Evolutionary conservation across 2,888 invertebrate species (phyloP), one percentile per base, ranked within the genome.

Genomic region (Ferrisia virgata): DNA sequence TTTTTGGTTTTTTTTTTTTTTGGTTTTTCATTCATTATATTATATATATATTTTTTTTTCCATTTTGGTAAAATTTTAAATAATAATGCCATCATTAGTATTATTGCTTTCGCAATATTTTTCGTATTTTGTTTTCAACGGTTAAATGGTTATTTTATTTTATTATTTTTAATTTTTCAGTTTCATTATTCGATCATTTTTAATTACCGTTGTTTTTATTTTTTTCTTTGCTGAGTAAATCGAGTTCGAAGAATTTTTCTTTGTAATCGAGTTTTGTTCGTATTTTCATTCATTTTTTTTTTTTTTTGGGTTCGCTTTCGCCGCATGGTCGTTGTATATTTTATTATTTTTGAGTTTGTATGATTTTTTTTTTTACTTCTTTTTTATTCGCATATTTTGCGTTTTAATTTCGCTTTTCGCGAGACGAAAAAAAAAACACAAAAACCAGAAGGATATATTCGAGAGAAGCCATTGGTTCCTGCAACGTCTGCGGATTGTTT

Each of bases 51-150:
- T 58, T 64, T 36, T 39, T 82, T 31, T 36, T 53, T 3, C 9
- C 18, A 25, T 53, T 43, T 40, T 80, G 1, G 15, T 43, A 31
- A 22, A 58, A 39, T 39, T n/a, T n/a, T 82, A 25, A 39, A 39
- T 13, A 15, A 64, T 39, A 39, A 64, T 36, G 64, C 36, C 39
- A 9, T 82, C 22, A 39, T 82, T 78, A 39, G 53, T 64, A 28
- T 82, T 43, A 25, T 58, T 82, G 53, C 33, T 82, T 64, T 28
- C 9, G 53, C 64, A 31, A 53, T 64, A 79, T 79, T 79, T 82
- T 82, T 82, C 39, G 22, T 53, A 43, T 79, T 80, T 80, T 80
- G 80, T 31, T 80, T 80, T 33, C 8, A 0, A 39, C 36, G 43
- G 40, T 79, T 79, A 36, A 28, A 25, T 79, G 36, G 18, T 79